Conservation (phyloP, 2,113 vertebrate genomes). For the Actinemys pallida region DNA sequence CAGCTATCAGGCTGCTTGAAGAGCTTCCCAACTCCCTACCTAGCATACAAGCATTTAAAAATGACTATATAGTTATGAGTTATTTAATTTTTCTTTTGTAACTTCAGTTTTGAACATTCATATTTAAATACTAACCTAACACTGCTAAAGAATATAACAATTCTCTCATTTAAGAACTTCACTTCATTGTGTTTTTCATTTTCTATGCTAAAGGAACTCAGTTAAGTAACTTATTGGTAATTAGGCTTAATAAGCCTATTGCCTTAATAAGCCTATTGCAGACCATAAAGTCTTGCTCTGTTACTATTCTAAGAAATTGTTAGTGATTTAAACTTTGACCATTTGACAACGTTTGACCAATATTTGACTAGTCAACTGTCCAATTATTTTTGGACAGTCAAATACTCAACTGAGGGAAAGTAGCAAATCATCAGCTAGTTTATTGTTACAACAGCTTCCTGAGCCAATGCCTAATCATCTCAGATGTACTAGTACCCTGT, state of each 20-base stretch:
- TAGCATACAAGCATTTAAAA: background rate
- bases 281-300: background rate
- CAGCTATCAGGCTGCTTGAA: background rate
- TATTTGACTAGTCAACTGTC: no score
- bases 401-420: no score
- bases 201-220: background rate
- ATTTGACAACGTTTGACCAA: no score
- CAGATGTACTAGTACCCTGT: background rate
- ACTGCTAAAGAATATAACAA: background rate
- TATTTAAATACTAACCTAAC: background rate
- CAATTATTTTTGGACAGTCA: no score
- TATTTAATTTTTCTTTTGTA: background rate
- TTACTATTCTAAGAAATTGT: background rate
- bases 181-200: background rate
- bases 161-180: background rate
- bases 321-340: background rate
- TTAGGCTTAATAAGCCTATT: background rate
- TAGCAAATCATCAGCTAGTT: no score
- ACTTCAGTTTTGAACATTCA: background rate
- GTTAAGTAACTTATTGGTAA: background rate
- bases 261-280: background rate
- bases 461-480: no score
- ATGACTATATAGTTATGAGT: no score
- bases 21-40: background rate
- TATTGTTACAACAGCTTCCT: no score